Evolutionary conservation across 2,888 invertebrate genomes (phyloP), one percentile per base, ranked within the genome.

Genomic region (Phasia obesa): DNA sequence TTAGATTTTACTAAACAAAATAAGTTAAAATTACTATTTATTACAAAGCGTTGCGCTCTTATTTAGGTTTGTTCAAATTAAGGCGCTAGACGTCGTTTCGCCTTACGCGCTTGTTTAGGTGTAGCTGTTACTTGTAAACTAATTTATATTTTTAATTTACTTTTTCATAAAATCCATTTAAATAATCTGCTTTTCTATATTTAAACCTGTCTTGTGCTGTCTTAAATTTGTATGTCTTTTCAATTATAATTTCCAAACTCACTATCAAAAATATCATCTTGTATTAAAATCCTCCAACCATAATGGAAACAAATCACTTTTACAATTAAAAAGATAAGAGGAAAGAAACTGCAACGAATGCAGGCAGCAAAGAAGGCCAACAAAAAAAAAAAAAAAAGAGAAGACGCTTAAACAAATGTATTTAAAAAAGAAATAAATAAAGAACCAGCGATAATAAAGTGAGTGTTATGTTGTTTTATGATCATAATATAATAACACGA

Each of bases 391-490:
- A 31, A 31, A 31, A 31, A 9, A 31, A 31, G 9, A 31, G 3
- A 31, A 31, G 9, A 31, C 5, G 5, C 35, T 35, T 25, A 65
- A 44, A 59, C 17, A 65, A 79, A 51, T 31, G n/a, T 21, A 55
- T 23, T 31, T 21, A 49, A 67, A 31, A 53, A 44, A n/a, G 15
- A 59, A 78, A 65, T 25, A 65, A 65, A 65, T 53, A 75, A 67
- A 65, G 27, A 21, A 17, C 38, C 70, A 25, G 59, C 55, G 75
- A 83, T 83, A 79, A 79, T 76, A 70, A 83, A 76, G 75, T 83
- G 75, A 83, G 83, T 83, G 83, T 76, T 55, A 83, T 59, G 79
- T 76, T 79, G 83, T 79, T 83, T 79, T 83, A 79, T 67, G 83
- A 83, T 71, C 75, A 79, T 71, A 67, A 70, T 77, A 77, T 79